Evolutionary conservation across 1,140 invertebrate genomes (phyloP).

Genomic region (Cylas formicarius): DNA sequence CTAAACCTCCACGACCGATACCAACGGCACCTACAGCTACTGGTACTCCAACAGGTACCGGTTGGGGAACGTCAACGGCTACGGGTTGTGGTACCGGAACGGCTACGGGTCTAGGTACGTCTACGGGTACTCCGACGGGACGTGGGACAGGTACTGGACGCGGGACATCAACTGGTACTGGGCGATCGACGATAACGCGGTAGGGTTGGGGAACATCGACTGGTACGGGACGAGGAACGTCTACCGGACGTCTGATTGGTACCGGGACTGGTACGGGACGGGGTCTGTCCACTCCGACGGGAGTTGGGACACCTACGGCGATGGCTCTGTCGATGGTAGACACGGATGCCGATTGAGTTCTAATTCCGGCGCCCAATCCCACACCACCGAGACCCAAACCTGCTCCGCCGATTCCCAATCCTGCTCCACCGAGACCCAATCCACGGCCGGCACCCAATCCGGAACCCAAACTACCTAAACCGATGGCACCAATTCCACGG

Average conservation of each 20-base stretch:
- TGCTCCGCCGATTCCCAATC: constrained; percentile 2
- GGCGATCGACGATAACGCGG: constrained; percentile 30
- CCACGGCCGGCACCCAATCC: constrained; percentile 1
- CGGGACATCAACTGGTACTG: constrained; percentile 28
- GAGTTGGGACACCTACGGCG: constrained; percentile 14
- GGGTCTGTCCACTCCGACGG: constrained; percentile 11
- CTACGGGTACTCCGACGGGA: constrained; percentile 14
- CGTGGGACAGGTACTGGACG: constrained; percentile 12
- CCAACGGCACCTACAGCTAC: constrained; percentile 10
- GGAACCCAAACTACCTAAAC: constrained; percentile 6
- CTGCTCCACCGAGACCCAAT: not conserved
- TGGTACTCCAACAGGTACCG: constrained; percentile 14
- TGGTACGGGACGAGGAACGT: constrained; percentile 33
- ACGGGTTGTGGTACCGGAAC: constrained; percentile 11
- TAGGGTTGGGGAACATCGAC: constrained; percentile 27
- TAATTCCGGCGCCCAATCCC: constrained; percentile 6
- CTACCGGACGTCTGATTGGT: constrained; percentile 28
- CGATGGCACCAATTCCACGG: constrained; percentile 11
- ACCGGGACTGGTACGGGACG: constrained; percentile 15
- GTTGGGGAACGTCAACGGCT: constrained; percentile 13
- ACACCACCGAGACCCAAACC: constrained; percentile 5
- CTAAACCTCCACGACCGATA: constrained; percentile 7
- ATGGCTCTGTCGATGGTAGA: constrained; percentile 16
- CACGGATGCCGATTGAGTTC: constrained; percentile 8
- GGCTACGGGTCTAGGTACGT: constrained; percentile 12